A percentile compares a stretch with the other conserved stretches of the same genome.
Conservation (phyloP, 2,888 invertebrate genomes). For the Kuschelorhynchus macadamiae region DNA sequence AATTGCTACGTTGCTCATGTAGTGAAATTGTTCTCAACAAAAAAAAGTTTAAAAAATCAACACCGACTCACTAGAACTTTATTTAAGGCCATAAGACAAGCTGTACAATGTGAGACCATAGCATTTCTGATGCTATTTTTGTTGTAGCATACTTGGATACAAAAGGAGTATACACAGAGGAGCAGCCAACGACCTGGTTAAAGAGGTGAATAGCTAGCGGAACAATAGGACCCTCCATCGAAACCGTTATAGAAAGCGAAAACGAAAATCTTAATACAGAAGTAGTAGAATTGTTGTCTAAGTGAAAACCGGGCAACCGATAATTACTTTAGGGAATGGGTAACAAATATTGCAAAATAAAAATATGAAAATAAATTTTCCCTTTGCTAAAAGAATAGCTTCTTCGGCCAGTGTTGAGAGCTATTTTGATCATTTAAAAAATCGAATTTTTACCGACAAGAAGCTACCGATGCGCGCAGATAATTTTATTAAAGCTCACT, state of each 20-base stretch:
- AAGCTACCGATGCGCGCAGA: slow-evolving; percentile 15
- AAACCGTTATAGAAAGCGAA: slow-evolving; percentile 1
- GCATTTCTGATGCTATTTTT: not conserved
- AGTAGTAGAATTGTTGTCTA: slow-evolving; percentile 3
- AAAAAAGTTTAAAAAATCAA: not conserved
- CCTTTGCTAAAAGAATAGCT: slow-evolving; percentile 8
- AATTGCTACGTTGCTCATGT: slow-evolving; percentile 8
- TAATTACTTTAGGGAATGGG: slow-evolving; percentile 7
- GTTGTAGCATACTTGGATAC: slow-evolving; percentile 5
- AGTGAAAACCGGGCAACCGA: not conserved
- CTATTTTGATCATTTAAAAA: slow-evolving; percentile 14
- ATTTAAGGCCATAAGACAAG: slow-evolving; percentile 31
- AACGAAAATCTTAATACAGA: slow-evolving; percentile 9
- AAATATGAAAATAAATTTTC: slow-evolving; percentile 2
- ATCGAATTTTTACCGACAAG: slow-evolving; percentile 7
- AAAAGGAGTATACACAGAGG: slow-evolving; percentile 5
- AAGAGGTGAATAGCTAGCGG: slow-evolving; percentile 11
- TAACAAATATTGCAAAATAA: slow-evolving; percentile 12
- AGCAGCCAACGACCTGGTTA: slow-evolving; percentile 5
- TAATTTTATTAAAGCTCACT: slow-evolving; percentile 8
- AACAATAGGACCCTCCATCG: slow-evolving; percentile 6
- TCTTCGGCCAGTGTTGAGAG: slow-evolving; percentile 14
- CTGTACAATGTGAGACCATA: slow-evolving; percentile 22
- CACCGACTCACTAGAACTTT: slow-evolving; percentile 12
- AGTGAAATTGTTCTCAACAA: slow-evolving; percentile 3